Evolutionary conservation across 23 tunicate genomes (phyloP), one percentile per base, ranked within the genome.

Genomic region (Botrylloides violaceus): DNA sequence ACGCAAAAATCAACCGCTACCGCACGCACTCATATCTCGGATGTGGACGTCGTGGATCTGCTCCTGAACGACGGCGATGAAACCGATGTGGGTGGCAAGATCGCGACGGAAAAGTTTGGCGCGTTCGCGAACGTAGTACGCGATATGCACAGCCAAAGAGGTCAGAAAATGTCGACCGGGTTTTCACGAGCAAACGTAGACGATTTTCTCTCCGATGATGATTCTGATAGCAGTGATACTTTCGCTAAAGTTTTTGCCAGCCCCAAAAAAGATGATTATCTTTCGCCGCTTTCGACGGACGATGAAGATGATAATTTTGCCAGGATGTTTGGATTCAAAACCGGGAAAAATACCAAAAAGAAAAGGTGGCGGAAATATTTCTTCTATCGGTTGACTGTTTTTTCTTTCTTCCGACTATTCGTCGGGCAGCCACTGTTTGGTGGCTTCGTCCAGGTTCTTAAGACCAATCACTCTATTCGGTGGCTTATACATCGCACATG

Each of bases 291-390:
- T 26, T 37, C 74, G 4, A 68, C 56, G 36, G 74, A 68, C 58
- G 56, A 36, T n/a, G 74, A 68, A 4, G 74, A 68, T 19, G 74
- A 68, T 43, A 68, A 68, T 43, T 68, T 68, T 43, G 74, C 74
- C 4, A 5, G 56, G 12, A 68, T 68, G 74, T 68, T 68, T 37
- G 74, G 74, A 68, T 68, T 68, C 58, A 43, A 28, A 23, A 28
- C 36, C 4, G 28, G 4, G 26, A 68, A 68, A 22, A 36, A 36
- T 1, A 19, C 24, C 56, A 43, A 0, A 29, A 63, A 28, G 33
- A 9, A 15, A 63, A 15, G 32, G 35, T 27, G 35, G 70, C 62
- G 26, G 62, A 29, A 9, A 58, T 23, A 4, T 58, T 58, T 58
- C 5, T 23, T 58, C n/a, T n/a, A n/a, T n/a, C n/a, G n/a, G n/a